Evolutionary conservation across 2,113 vertebrate species (phyloP), one percentile per base, ranked within the genome.

Genomic region (Larimichthys polyactis): DNA sequence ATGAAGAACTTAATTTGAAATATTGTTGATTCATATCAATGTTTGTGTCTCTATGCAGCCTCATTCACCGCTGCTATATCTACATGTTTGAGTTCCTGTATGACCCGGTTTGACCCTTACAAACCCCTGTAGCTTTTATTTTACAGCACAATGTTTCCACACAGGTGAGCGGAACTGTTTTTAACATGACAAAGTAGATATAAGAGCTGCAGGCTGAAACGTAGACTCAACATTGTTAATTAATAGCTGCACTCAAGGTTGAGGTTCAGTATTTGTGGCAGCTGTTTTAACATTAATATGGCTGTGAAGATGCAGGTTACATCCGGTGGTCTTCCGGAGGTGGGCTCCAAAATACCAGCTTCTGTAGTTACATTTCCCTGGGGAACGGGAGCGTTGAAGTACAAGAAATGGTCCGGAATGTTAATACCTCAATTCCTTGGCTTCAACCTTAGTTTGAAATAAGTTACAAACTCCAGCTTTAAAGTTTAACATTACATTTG

Each of bases 181-280:
- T 29, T 51, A 59, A 15, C 40, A 14, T 7, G 5, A 19, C 9
- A 17, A 9, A 2, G 24, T 58, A 7, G 11, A 59, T 72, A 9
- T 36, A 11, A 43, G 4, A 6, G 17, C 17, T 43, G 19, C 32
- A n/a, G 32, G 19, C 32, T 63, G 24, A 46, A 19, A 46, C 19
- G 40, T 59, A 20, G 10, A 46, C 17, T 17, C 40, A n/a, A 32
- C 43, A n/a, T 62, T 60, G 44, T 32, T 32, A 20, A 72, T 32
- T 48, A 29, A n/a, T 51, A 36, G 29, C 57, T 22, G 11, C 5
- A 74, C 52, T 51, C 46, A 60, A 3, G 17, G 20, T 54, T 43
- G 20, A 24, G 63, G 27, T 22, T 65, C 19, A 46, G 32, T 71
- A 55, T 71, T 62, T 64, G 36, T 66, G 16, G 60, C 43, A 51